Base-by-base conservation (phyloP, 2,888 invertebrate species). In the Pollenia amentaria region DNA sequence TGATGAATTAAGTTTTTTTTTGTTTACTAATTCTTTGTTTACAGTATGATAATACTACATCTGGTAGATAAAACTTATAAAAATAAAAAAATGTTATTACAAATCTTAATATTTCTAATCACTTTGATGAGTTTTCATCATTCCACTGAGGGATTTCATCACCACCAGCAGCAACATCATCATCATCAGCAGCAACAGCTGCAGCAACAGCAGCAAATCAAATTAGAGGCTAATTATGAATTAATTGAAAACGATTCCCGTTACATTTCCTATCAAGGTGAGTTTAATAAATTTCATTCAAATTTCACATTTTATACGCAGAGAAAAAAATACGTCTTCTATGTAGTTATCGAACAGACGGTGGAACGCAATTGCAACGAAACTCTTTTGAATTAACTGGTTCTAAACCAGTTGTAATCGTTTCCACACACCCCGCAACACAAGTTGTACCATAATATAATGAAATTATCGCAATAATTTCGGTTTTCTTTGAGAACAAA, bases 251-350 rank as follows among this genome's bases (percentile, higher is more conserved):
- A 92, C 87, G 93, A 93, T 91, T 93, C 93, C 85, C 92, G 93
- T 85, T 93, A 91, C 87, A 92, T 93, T 89, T 92, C 93, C 88
- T 93, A 92, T 90, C 92, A 93, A 92, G 93, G 93, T 93, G 89
- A 90, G 89, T 89, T 44, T 8, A 42, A 29, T 6, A 53, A 65
- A 46, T 46, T n/a, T 38, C 46, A 55, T 51, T 1, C 12, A n/a
- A 29, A 67, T 51, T 60, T 46, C 29, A 40, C 0, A 55, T n/a
- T 72, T 42, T 12, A 40, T 53, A 40, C 44, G 6, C 18, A 42
- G 3, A 44, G 29, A 29, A 29, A 29, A 29, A 6, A 0, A 29
- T 29, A 29, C 6, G 4, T 29, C n/a, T 29, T 29, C 29, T 29
- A 0, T 29, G 6, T 29, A n/a, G n/a, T n/a, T n/a, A n/a, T n/a